phyloP scores from a whole-genome alignment of 2,888 invertebrate species.

The Nymphalis urticae region DNA sequence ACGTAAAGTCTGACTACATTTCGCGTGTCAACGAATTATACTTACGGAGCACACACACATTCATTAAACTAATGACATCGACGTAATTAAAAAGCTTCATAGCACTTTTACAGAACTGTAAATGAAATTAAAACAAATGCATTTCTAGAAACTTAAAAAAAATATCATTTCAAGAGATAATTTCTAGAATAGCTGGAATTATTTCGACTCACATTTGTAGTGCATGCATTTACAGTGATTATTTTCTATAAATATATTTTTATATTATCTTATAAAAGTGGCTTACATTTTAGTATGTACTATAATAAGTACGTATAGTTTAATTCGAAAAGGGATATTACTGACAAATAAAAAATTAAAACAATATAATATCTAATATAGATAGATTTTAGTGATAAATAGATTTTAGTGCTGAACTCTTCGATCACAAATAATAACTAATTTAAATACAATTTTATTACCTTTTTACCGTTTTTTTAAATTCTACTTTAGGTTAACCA shows the following conservation, averaged over 20 bases:
- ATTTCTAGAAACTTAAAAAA: background rate
- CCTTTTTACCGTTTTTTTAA: too few species aligned
- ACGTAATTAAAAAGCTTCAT: conserved; percentile 1
- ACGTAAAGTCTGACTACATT: background rate
- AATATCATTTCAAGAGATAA: background rate
- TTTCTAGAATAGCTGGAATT: background rate
- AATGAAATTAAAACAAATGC: background rate
- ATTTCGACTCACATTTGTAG: background rate
- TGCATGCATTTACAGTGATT: background rate
- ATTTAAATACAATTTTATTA: too few species aligned
- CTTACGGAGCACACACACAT: background rate
- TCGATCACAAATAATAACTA: too few species aligned
- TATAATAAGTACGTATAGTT: too few species aligned
- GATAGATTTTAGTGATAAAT: too few species aligned
- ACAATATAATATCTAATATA: too few species aligned
- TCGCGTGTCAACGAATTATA: background rate
- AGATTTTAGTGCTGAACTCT: too few species aligned
- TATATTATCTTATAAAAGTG: background rate
- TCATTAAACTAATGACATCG: conserved; percentile 8
- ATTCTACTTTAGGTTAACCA: too few species aligned
- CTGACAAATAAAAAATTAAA: too few species aligned
- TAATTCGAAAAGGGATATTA: too few species aligned
- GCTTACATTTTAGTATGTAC: too few species aligned
- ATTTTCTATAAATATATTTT: background rate
- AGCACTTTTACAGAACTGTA: background rate